Percentiles rank a stretch among this genome's conserved stretches.
Conservation (phyloP, 1,140 invertebrate species). For the Radopholus similis region DNA sequence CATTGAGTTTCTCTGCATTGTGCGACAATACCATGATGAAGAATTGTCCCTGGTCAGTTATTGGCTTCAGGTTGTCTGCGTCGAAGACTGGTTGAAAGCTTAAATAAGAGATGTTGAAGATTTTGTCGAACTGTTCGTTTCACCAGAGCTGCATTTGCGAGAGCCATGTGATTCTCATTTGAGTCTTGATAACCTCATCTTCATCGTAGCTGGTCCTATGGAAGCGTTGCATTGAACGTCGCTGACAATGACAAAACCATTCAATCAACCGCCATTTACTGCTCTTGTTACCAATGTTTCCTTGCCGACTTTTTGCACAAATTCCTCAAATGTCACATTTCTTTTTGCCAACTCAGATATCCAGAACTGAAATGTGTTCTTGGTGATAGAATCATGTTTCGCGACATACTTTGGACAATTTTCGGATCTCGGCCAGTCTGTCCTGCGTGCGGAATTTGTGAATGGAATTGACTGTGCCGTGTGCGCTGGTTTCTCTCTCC, state of each 20-base stretch:
- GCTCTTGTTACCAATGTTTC: constrained; percentile 18
- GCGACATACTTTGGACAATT: constrained; percentile 38
- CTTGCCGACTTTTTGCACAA: constrained; percentile 52
- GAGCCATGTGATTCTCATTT: constrained; percentile 52
- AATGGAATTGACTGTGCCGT: constrained; percentile 32
- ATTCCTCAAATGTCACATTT: constrained; percentile 53
- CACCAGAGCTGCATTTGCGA: constrained; percentile 58
- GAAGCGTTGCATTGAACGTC: constrained; percentile 56
- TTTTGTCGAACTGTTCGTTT: neutral
- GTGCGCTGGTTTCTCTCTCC: constrained; percentile 43
- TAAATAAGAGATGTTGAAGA: neutral
- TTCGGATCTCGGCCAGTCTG: constrained; percentile 33
- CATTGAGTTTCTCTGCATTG: constrained; percentile 54
- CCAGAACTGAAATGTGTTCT: constrained; percentile 11
- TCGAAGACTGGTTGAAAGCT: constrained; percentile 55
- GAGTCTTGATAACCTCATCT: constrained; percentile 49
- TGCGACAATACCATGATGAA: constrained; percentile 53
- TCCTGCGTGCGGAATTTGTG: constrained; percentile 26
- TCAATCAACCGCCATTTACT: neutral
- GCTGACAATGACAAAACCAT: neutral
- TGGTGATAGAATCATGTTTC: neutral
- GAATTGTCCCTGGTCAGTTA: constrained; percentile 56
- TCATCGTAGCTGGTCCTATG: constrained; percentile 54
- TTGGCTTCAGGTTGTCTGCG: constrained; percentile 45
- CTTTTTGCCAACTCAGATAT: neutral